phyloP scores from a whole-genome alignment of 2,797 vertebrate species.

The Leuciscus waleckii region DNA sequence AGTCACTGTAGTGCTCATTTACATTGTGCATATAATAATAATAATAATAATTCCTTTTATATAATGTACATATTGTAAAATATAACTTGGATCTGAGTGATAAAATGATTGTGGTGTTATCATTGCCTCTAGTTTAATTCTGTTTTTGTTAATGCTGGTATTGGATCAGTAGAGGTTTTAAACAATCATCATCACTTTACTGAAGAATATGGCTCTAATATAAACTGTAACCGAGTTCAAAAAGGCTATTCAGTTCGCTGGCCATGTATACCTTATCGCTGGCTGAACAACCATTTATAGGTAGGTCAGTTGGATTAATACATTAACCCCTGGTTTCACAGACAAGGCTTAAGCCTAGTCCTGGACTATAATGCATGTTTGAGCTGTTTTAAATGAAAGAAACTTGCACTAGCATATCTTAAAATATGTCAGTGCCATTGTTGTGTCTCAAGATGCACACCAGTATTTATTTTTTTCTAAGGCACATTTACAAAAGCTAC shows the following conservation, averaged over 20 bases:
- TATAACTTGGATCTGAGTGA: not conserved
- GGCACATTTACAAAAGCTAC: not conserved
- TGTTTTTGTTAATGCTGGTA: not conserved
- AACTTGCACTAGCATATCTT: not conserved
- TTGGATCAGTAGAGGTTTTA: not conserved
- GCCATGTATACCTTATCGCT: too few species aligned
- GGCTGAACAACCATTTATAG: too few species aligned
- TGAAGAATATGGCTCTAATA: not conserved
- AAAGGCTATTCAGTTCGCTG: not conserved
- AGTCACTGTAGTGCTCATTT: not conserved
- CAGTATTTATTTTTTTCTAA: not conserved
- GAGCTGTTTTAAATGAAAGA: not conserved
- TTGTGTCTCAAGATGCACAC: not conserved
- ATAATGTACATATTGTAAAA: not conserved
- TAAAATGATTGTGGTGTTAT: not conserved
- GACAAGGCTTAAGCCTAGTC: too few species aligned
- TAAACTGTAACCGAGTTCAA: not conserved
- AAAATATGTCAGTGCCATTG: not conserved
- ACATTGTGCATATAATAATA: not conserved
- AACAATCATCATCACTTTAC: not conserved
- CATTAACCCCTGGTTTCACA: too few species aligned
- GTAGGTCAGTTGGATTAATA: too few species aligned
- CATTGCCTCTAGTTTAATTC: not conserved
- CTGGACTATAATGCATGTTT: too few species aligned
- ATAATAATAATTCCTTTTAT: not conserved